Base-by-base conservation (phyloP, 2,888 invertebrate genomes). In the Hirtodrosophila alboralis region DNA sequence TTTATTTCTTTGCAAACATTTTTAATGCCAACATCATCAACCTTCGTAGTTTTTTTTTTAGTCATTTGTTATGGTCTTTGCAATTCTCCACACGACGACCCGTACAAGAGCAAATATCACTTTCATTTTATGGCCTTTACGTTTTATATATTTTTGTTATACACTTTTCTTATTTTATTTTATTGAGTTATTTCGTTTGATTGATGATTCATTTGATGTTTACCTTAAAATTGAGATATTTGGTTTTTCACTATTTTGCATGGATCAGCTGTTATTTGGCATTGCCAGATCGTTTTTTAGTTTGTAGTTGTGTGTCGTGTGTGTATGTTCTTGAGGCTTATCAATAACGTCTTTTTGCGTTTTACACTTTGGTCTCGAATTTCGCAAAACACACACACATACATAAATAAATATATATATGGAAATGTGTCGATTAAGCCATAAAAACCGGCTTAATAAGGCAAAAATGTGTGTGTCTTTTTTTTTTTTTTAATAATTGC, bases 221-320 rank as follows among this genome's bases (percentile, higher is more conserved):
- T 4, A 18, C 4, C 49, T 21, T 53, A 47, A 54, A 47, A 37
- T 30, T 28, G n/a, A n/a, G n/a, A n/a, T n/a, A n/a, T n/a, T n/a
- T n/a, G n/a, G 21, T 45, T 33, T 53, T 47, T 67, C 41, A 54
- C 43, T 47, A 49, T 70, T 58, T 41, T 23, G 33, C 41, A 38
- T 26, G 34, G 54, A 80, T 71, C 77, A 80, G 77, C 80, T 80
- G 77, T 14, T 63, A 34, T 51, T 12, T 33, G 37, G 59, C 53
- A 53, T 72, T 74, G 63, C 51, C 68, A 65, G 75, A 78, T 53
- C 49, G n/a, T n/a, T n/a, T n/a, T n/a, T n/a, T n/a, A n/a, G n/a
- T n/a, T n/a, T n/a, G n/a, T n/a, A n/a, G n/a, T n/a, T n/a, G n/a
- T n/a, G n/a, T n/a, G n/a, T n/a, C 40, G 4, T 49, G 31, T 33